Conservation (phyloP, 2,888 invertebrate species). For the Apamea monoglypha region DNA sequence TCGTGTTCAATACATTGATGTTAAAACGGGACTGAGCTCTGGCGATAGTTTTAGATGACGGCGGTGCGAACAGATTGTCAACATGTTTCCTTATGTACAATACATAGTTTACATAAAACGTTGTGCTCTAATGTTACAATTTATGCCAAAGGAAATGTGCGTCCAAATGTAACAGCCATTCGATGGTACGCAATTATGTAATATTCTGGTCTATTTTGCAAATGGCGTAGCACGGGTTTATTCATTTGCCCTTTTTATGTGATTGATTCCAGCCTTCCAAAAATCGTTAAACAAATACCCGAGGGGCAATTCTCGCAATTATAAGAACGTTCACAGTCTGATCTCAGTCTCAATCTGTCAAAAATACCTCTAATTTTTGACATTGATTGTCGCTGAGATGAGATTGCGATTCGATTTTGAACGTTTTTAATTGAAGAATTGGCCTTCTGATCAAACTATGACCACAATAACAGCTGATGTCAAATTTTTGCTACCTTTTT, state of each 20-base stretch:
- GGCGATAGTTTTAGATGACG: no score
- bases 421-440: no score
- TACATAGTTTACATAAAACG: constrained; percentile 30
- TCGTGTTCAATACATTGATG: neutral
- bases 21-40: no score
- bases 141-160: constrained; percentile 25
- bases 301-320: no score
- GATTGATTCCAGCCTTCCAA: neutral
- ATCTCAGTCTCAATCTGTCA: no score
- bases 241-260: neutral
- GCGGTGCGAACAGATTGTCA: no score
- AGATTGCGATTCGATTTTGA: no score
- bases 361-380: no score
- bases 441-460: neutral
- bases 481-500: neutral
- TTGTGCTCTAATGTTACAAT: constrained; percentile 18
- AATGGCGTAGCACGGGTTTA: neutral
- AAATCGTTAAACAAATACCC: neutral
- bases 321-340: no score
- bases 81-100: constrained; percentile 33
- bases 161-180: neutral
- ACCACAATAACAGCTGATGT: neutral
- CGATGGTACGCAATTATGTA: constrained; percentile 19
- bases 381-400: no score
- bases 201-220: constrained; percentile 17